Base-by-base conservation (phyloP, 2,797 vertebrate species). In the Sebastes hubbsi region DNA sequence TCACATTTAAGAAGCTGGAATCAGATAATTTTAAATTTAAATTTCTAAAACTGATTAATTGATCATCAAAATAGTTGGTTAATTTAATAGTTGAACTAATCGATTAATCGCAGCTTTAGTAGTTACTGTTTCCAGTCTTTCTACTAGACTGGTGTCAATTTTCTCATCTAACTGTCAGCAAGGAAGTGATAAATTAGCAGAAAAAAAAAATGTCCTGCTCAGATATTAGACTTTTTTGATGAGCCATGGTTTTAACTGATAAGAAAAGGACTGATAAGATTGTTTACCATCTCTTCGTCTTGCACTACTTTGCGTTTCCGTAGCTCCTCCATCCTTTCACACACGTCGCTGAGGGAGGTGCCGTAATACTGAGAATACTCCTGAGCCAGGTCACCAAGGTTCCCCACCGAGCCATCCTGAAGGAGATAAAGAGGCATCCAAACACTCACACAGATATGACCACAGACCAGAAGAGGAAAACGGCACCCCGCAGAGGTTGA, bases 361-460 rank as follows among this genome's bases (percentile, higher is more conserved):
- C 97, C 97, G 92, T 99, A 99, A 89, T 98, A 99, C 86, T 96
- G 97, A 5, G 98, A 97, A 90, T 98, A 99, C 89, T 99, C 97
- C 90, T 98, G 96, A 0, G 97, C 97, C 93, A 99, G 95, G 87
- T 97, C 97, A 83, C 96, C 97, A 70, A 99, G 97, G 90, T 96
- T 99, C 77, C 97, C 98, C 95, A 97, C 90, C 0, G 98, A 97
- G 78, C 98, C 98, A 72, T 99, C 98, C 98, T 99, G 82, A 20
- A 82, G 80, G 20, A 91, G 75, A 87, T 58, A 84, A 64, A 61
- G 65, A 75, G 36, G 3, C 58, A 29, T 80, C 82, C 46, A 22
- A 56, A 81, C 16, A 46, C 32, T 36, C 32, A 36, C 22, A 56
- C 6, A 74, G 67, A 75, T 49, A 55, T 1, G 27, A 74, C 10